Percentiles rank a stretch among this genome's conserved stretches.
Conservation (phyloP, 2,888 invertebrate species). For the Mycogona germanica region DNA sequence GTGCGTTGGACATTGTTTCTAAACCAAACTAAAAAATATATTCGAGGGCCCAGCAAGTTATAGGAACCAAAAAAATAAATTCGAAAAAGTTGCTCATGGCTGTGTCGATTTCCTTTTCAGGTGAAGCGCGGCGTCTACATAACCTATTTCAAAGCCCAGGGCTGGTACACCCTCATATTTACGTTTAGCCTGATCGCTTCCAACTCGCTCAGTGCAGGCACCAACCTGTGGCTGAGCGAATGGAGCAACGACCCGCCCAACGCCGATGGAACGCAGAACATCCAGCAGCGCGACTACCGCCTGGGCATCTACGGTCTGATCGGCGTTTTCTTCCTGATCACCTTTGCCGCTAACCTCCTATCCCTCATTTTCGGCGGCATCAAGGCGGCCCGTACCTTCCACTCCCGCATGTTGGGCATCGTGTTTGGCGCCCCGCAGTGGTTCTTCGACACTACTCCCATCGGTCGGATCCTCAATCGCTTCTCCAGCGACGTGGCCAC, state of each 20-base stretch:
- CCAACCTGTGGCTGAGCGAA: constrained; percentile 28
- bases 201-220: constrained; percentile 60
- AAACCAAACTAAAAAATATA: background rate
- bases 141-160: constrained; percentile 75
- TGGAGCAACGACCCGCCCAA: constrained; percentile 26
- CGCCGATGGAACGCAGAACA: constrained; percentile 22
- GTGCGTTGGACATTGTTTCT: constrained; percentile 31
- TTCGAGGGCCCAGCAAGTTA: too few species aligned
- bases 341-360: too few species aligned
- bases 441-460: too few species aligned
- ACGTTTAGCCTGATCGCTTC: constrained; percentile 56
- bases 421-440: too few species aligned
- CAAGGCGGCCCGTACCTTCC: too few species aligned
- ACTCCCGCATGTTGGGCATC: too few species aligned
- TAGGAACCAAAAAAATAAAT: background rate
- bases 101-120: background rate
- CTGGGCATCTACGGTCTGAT: constrained; percentile 41
- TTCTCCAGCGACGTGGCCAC: too few species aligned
- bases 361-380: too few species aligned
- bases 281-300: constrained; percentile 28
- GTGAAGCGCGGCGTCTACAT: constrained; percentile 45
- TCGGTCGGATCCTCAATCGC: too few species aligned
- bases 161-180: constrained; percentile 54
- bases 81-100: background rate
- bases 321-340: too few species aligned